Percentiles rank a stretch among this genome's conserved stretches.
Conservation (phyloP, 2,888 invertebrate genomes). For the Priocnemis perturbator region DNA sequence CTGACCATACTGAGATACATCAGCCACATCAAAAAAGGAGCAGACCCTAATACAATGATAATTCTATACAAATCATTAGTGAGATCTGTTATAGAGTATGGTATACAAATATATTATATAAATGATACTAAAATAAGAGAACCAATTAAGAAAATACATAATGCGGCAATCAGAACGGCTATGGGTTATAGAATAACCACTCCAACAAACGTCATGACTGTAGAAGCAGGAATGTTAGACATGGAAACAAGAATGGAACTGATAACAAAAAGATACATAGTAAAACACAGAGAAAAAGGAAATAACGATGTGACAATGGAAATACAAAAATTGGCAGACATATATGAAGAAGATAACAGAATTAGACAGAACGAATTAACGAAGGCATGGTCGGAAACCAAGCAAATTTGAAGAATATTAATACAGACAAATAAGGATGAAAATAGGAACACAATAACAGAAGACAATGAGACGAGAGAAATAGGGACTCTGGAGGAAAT, state of each 20-base stretch:
- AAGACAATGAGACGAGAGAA: too few relatives aligned
- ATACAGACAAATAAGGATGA: neutral
- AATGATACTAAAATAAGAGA: too few relatives aligned
- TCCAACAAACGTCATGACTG: too few relatives aligned
- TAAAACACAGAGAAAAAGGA: too few relatives aligned
- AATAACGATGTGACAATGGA: neutral
- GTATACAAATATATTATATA: neutral
- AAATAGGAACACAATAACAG: too few relatives aligned
- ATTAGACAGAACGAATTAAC: neutral
- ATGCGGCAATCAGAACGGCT: neutral
- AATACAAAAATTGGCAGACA: neutral
- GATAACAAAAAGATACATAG: too few relatives aligned
- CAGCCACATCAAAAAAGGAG: slow-evolving; percentile 1
- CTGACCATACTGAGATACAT: too few relatives aligned
- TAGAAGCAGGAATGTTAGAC: too few relatives aligned
- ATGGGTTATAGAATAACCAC: too few relatives aligned
- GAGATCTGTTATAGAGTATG: slow-evolving; percentile 10
- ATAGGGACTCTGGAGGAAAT: too few relatives aligned
- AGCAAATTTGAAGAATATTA: neutral
- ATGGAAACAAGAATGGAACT: too few relatives aligned
- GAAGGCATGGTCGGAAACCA: neutral
- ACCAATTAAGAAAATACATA: neutral
- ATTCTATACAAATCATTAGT: slow-evolving; percentile 4
- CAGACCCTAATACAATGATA: too few relatives aligned
- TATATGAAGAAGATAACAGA: neutral